Conservation (phyloP, 2,888 invertebrate species). For the Pachliopta kotzebuea region DNA sequence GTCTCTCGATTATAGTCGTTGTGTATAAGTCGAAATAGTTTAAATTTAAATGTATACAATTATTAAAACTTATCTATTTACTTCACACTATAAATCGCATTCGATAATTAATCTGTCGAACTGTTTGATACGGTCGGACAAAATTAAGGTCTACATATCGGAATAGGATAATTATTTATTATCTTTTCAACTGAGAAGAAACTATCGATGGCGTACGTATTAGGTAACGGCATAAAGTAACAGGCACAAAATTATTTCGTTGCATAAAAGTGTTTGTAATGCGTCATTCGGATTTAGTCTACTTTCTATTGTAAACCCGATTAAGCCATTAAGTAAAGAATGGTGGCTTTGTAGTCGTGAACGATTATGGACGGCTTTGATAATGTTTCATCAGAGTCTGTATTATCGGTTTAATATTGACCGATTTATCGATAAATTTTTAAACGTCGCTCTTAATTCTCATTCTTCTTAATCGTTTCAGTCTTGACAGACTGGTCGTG, state of each 20-base stretch:
- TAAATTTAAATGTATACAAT: slow-evolving; percentile 2
- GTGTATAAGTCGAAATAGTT: background rate
- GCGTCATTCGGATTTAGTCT: slow-evolving; percentile 38
- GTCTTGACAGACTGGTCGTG: no score
- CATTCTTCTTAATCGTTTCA: no score
- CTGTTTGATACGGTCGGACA: slow-evolving; percentile 24
- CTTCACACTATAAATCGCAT: slow-evolving; percentile 25
- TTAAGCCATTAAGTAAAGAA: slow-evolving; percentile 65
- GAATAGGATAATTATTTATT: slow-evolving; percentile 27
- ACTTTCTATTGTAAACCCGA: slow-evolving; percentile 66
- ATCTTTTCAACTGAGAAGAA: slow-evolving; percentile 21
- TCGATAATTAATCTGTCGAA: slow-evolving; percentile 30
- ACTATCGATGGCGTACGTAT: slow-evolving; percentile 34
- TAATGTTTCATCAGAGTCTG: slow-evolving; percentile 54
- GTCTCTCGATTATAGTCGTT: slow-evolving; percentile 7
- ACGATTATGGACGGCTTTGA: slow-evolving; percentile 45
- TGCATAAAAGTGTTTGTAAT: slow-evolving; percentile 51
- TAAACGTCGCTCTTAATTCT: slow-evolving; percentile 40
- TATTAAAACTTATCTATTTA: slow-evolving; percentile 22
- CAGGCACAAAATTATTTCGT: slow-evolving; percentile 41
- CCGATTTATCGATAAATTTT: slow-evolving; percentile 64
- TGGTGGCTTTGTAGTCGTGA: slow-evolving; percentile 58
- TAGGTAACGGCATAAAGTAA: slow-evolving; percentile 39
- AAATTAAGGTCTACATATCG: slow-evolving; percentile 29
- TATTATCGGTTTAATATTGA: slow-evolving; percentile 51